Evolutionary conservation across 2,888 invertebrate genomes (phyloP), one percentile per base, ranked within the genome.

Genomic region (Kuschelorhynchus macadamiae): DNA sequence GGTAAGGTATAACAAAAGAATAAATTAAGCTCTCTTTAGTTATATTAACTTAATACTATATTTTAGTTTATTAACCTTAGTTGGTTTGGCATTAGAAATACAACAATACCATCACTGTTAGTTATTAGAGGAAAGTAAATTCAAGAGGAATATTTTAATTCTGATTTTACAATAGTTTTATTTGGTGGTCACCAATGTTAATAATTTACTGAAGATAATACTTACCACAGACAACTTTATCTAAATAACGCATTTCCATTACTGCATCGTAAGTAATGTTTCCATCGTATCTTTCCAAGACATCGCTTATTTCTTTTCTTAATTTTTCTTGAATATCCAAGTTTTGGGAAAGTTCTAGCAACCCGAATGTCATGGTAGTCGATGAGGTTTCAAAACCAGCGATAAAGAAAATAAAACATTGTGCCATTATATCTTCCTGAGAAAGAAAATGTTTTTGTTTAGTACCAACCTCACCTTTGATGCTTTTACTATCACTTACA

Each of bases 391-490:
- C 77, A 47, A 74, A 77, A 7, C 76, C 75, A 11, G 76, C 77
- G 0, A 67, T 5, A 30, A 75, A 76, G 44, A 77, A 77, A 9
- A 76, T 49, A 42, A 75, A 76, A 25, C 70, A 66, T 25, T 77
- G 75, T 1, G 75, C 76, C 1, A 72, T 67, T 14, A 77, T 70
- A 53, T 76, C 72, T 21, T 71, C 55, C 9, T 71, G 86, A 55
- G 85, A 86, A 72, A 88, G 75, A 72, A 83, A 86, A 3, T 12
- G 9, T 36, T 36, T 36, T 86, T 36, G 49, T 7, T 50, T 46
- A 4, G 18, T 12, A 1, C 36, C 47, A 7, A 12, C 7, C 4
- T 57, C 42, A 33, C 25, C 16, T 7, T 30, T 53, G 36, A 46
- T 39, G 8, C 39, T 67, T 46, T 72, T 70, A 16, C 62, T 61